Conservation (phyloP, 2,888 invertebrate genomes). For the Pristionchus arcanus region DNA sequence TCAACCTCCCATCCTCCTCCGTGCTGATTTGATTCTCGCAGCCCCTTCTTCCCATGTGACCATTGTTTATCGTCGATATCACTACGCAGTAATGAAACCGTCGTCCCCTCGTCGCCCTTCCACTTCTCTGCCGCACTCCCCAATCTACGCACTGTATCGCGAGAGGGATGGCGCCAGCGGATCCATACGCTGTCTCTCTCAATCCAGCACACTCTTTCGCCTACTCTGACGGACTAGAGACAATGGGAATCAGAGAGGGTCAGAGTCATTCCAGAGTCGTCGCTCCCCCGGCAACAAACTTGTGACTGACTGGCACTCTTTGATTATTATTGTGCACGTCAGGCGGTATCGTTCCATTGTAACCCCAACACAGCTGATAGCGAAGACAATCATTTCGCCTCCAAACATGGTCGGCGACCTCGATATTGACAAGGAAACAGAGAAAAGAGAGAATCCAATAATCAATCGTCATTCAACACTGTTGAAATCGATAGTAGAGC, state of each 20-base stretch:
- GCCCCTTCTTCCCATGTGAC: neutral
- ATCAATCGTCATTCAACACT: neutral
- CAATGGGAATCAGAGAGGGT: neutral
- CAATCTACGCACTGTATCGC: conserved; percentile 12
- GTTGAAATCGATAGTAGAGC: neutral
- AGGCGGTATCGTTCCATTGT: conserved; percentile 9
- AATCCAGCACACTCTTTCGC: neutral
- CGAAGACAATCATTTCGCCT: neutral
- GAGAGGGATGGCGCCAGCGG: neutral
- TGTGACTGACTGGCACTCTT: conserved; percentile 31
- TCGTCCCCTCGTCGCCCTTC: neutral
- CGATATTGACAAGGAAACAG: neutral
- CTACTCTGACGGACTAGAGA: neutral
- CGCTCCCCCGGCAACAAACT: neutral
- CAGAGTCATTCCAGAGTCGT: neutral
- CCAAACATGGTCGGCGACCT: neutral
- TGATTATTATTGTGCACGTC: neutral
- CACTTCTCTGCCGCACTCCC: neutral
- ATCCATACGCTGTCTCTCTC: neutral
- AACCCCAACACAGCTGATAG: neutral
- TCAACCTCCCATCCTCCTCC: neutral
- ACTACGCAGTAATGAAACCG: conserved; percentile 42
- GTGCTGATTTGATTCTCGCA: neutral
- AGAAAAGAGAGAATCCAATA: neutral
- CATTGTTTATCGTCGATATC: conserved; percentile 23